Base-by-base conservation (phyloP, 1,140 invertebrate genomes). In the Lepidotrigona ventralis region DNA sequence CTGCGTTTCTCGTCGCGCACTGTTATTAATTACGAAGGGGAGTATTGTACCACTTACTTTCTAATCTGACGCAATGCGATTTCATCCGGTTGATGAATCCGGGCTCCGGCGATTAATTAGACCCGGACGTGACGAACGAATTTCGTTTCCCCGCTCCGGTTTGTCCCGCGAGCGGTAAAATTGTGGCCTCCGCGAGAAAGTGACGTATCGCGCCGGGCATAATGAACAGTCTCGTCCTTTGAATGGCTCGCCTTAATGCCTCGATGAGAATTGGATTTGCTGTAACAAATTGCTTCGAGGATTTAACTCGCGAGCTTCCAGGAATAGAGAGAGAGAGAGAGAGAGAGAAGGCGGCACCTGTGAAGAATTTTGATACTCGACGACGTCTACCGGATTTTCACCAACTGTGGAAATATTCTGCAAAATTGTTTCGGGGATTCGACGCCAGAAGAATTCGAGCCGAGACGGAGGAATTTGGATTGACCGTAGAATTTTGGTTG, bases 1-100 rank as follows among this genome's bases (percentile, higher is more conserved):
- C 39, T n/a, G n/a, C 33, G 23, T 33, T 33, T 33, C 33, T 33
- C 4, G 15, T 51, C 9, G 17, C 3, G n/a, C 23, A 23, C 23
- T 11, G 53, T 26, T 51, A 82, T 76, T 69, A 82, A 76, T 76
- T 26, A 46, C 51, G 8, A 46, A 46, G 15, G 29, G 53, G 46
- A 54, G 29, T 79, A 33, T 71, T 70, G 56, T 60, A 23, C 56
- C 79, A 81, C 58, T 79, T 79, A 79, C 53, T 81, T 81, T 74
- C 79, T 74, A 81, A 64, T 74, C 78, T 56, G 51, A 15, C 29
- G 51, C 64, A 69, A 56, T 53, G 33, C n/a, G 19, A 64, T 64
- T 53, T 53, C 58, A 64, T 64, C 46, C 58, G 51, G 63, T 23
- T 79, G 64, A 74, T 64, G 46, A 21, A 14, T 29, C 46, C 26